Conservation (phyloP, 1,140 invertebrate genomes). For the Venustaconcha ellipsiformis region DNA sequence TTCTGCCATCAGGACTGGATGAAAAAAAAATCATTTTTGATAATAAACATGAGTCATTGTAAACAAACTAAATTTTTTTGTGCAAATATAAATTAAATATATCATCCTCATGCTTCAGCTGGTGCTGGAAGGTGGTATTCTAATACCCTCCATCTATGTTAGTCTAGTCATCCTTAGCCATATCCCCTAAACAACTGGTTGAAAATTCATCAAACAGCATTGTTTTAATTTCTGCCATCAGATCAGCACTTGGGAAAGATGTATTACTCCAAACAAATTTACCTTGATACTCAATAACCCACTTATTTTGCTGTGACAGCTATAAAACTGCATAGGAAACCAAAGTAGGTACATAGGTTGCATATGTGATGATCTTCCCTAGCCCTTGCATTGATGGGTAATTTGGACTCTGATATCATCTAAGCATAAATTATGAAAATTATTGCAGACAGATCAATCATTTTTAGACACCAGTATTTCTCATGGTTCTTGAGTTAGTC, state of each 20-base stretch:
- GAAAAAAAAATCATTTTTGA: constrained; percentile 46
- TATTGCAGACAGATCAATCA: not conserved
- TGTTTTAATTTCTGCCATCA: too few relatives aligned
- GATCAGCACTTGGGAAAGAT: too few relatives aligned
- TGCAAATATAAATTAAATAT: not conserved
- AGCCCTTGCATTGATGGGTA: not conserved
- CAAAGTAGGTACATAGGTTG: too few relatives aligned
- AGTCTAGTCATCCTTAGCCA: too few relatives aligned
- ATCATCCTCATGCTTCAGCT: not conserved
- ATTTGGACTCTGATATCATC: not conserved
- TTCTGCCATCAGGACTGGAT: constrained; percentile 80
- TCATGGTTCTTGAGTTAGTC: too few relatives aligned
- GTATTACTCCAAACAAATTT: too few relatives aligned
- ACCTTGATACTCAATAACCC: too few relatives aligned
- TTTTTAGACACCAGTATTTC: too few relatives aligned
- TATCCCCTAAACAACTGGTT: too few relatives aligned
- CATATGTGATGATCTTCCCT: not conserved
- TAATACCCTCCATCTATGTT: not conserved
- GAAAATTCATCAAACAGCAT: too few relatives aligned
- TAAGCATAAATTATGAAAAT: not conserved
- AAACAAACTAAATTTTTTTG: not conserved
- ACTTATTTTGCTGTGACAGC: too few relatives aligned
- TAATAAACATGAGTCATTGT: not conserved
- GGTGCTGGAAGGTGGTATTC: not conserved
- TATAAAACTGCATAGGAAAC: too few relatives aligned